These are phyloP conservation scores for Drosophila picticornis DNA, from an alignment of 2,888 invertebrate genomes.

Conservation along the genomic window DNA sequence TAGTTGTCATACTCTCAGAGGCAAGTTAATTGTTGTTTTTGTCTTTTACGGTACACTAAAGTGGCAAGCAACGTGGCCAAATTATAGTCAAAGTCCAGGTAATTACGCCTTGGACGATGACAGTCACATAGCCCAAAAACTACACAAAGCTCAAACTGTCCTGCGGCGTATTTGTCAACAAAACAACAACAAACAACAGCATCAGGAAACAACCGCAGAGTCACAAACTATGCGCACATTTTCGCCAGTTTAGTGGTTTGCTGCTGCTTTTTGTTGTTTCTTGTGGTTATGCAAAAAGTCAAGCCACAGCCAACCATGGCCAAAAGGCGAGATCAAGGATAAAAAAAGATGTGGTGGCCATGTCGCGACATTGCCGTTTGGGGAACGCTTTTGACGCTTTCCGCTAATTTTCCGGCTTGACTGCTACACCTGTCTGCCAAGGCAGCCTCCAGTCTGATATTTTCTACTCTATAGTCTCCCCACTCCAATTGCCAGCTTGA, in stretches of 20 bases:
- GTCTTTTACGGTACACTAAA: slow-evolving; percentile 49
- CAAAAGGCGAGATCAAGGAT: not conserved
- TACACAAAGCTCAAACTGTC: slow-evolving; percentile 59
- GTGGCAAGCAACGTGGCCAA: slow-evolving; percentile 71
- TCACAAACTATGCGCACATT: slow-evolving; percentile 74
- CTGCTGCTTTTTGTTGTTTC: slow-evolving; percentile 28
- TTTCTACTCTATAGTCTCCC: not conserved
- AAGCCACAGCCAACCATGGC: slow-evolving; percentile 24
- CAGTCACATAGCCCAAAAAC: slow-evolving; percentile 52
- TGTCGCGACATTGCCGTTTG: slow-evolving; percentile 75
- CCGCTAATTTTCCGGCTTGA: slow-evolving; percentile 81
- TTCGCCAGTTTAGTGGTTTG: slow-evolving; percentile 61
- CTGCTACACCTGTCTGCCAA: slow-evolving; percentile 71
- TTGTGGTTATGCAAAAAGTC: slow-evolving; percentile 71
- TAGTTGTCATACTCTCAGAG: slow-evolving; percentile 56
- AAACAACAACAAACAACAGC: slow-evolving; percentile 25
- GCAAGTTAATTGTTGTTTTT: slow-evolving; percentile 33
- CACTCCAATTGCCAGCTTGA: not conserved
- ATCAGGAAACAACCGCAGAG: slow-evolving; percentile 36
- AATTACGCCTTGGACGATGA: slow-evolving; percentile 71
- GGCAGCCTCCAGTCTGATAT: slow-evolving; percentile 24
- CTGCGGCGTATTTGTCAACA: slow-evolving; percentile 74
- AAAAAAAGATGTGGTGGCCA: slow-evolving; percentile 25
- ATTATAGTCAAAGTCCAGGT: slow-evolving; percentile 74
- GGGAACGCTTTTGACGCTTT: slow-evolving; percentile 81